Evolutionary conservation across 2,113 vertebrate species (phyloP).

Genomic region (Herpailurus yagouaroundi): DNA sequence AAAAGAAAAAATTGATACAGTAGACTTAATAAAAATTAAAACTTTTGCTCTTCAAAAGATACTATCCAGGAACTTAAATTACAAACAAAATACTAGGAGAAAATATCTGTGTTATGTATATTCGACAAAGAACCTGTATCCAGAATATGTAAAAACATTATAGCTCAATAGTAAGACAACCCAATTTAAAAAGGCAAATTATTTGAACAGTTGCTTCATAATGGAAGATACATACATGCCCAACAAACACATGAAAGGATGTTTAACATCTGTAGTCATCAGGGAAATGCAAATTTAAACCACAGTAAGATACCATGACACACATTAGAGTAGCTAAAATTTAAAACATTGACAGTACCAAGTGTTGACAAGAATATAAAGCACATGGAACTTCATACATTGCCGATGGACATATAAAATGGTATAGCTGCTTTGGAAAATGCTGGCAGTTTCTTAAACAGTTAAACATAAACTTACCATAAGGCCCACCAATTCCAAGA

Average conservation of each 20-base stretch:
- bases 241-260: background rate
- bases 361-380: background rate
- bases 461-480: background rate
- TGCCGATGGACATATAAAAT: background rate
- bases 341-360: background rate
- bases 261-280: background rate
- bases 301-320: background rate
- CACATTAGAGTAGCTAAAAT: background rate
- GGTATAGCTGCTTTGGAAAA: background rate
- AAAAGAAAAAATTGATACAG: background rate
- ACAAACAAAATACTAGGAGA: background rate
- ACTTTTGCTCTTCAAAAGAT: background rate
- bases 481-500: background rate
- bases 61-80: background rate
- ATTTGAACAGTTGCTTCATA: background rate
- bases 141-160: background rate
- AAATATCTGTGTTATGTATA: background rate
- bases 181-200: background rate
- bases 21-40: background rate
- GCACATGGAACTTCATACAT: background rate
- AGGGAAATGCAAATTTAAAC: slow-evolving; percentile 30
- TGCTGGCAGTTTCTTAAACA: background rate
- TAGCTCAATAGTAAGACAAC: background rate
- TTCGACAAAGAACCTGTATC: background rate
- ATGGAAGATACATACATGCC: background rate